Percentiles rank a stretch among this genome's conserved stretches.
phyloP scores from a whole-genome alignment of 2,888 invertebrate genomes.

The Tipula unca region DNA sequence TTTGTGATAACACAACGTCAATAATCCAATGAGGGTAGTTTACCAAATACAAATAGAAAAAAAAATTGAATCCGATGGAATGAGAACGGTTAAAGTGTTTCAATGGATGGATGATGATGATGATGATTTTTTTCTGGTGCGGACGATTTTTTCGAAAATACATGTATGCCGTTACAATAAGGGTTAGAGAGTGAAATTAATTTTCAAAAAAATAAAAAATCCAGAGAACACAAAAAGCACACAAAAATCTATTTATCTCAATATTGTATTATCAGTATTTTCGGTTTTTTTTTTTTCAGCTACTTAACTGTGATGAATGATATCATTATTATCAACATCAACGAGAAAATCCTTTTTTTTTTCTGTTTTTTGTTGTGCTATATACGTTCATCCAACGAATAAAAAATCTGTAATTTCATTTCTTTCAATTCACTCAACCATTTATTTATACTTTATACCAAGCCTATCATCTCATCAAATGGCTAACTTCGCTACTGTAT shows the following conservation, averaged over 20 bases:
- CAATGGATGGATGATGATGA: background rate
- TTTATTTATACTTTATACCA: background rate
- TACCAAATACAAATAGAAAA: background rate
- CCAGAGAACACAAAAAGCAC: background rate
- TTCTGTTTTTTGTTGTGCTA: background rate
- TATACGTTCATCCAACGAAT: background rate
- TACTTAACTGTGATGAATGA: conserved; percentile 14
- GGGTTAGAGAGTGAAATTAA: background rate
- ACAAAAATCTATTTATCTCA: conserved; percentile 14
- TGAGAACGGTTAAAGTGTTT: background rate
- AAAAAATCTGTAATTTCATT: conserved; percentile 14
- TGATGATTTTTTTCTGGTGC: background rate
- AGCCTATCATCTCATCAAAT: background rate
- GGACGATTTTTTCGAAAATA: background rate
- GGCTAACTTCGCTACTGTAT: background rate
- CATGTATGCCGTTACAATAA: background rate
- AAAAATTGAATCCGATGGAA: background rate
- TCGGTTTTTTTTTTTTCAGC: background rate
- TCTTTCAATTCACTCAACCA: background rate
- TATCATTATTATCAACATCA: conserved; percentile 8
- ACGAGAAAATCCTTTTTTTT: background rate
- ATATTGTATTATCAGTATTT: background rate
- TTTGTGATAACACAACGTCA: conserved; percentile 2
- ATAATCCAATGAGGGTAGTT: conserved; percentile 4
- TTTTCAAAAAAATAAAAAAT: background rate